Percentiles rank a stretch among this genome's conserved stretches.
Evolutionary conservation across 2,797 vertebrate genomes (phyloP).

Genomic region (Sebastes aleutianus): DNA sequence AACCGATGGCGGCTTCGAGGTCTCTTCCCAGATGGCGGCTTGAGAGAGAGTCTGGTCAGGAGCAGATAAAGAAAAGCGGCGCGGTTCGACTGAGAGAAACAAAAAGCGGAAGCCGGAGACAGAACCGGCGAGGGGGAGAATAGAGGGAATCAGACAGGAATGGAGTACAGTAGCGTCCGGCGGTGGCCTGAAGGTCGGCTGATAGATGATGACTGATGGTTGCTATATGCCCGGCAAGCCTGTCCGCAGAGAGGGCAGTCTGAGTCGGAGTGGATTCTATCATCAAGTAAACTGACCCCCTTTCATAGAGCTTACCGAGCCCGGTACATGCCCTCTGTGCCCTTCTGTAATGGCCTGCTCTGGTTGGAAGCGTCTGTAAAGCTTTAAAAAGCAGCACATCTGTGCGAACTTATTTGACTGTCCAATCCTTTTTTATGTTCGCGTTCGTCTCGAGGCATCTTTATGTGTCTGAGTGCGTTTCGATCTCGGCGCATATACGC

Average conservation of each 20-base stretch:
- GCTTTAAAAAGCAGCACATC: constrained; percentile 2
- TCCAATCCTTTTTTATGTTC: constrained; percentile 35
- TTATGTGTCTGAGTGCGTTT: constrained; percentile 42
- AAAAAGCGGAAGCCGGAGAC: constrained; percentile 20
- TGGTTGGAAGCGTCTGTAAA: constrained; percentile 16
- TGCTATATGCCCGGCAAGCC: constrained; percentile 56
- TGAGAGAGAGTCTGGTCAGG: constrained; percentile 26
- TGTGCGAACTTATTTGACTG: constrained; percentile 1
- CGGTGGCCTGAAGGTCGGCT: constrained; percentile 72
- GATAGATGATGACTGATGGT: constrained; percentile 79
- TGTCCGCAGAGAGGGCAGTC: constrained; percentile 46
- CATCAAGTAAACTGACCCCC: constrained; percentile 64
- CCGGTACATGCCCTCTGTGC: constrained; percentile 32
- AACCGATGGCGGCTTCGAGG: constrained; percentile 10
- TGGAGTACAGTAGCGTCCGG: constrained; percentile 41
- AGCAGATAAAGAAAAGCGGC: constrained; percentile 59
- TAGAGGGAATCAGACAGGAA: constrained; percentile 49
- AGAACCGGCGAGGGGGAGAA: constrained; percentile 12
- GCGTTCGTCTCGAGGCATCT: constrained; percentile 39
- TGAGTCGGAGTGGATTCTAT: constrained; percentile 62
- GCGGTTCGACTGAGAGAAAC: constrained; percentile 32
- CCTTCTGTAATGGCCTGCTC: constrained; percentile 43
- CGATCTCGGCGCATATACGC: constrained; percentile 32
- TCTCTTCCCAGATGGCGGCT: constrained; percentile 26
- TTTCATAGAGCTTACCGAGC: constrained; percentile 38